Percentiles rank a stretch among this genome's conserved stretches.
Conservation (phyloP, 2,888 invertebrate species). For the Eristalinus sepulchralis region DNA sequence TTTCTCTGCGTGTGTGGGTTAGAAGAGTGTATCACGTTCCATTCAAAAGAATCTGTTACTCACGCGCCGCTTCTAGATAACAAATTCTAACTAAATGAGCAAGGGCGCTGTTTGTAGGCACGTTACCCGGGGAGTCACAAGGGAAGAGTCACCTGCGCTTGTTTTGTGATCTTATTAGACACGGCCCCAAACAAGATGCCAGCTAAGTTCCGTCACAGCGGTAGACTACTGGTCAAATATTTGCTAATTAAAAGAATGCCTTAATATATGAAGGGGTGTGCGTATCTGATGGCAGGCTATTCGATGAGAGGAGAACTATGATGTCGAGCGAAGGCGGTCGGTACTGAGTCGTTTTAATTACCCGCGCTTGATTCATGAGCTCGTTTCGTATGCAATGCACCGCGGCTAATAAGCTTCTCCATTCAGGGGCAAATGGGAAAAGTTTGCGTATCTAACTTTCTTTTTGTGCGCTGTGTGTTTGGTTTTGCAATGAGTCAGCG, state of each 20-base stretch:
- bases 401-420: background rate
- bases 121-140: background rate
- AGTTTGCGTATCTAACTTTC: conserved; percentile 31
- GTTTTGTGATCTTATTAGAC: background rate
- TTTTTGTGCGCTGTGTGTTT: conserved; percentile 26
- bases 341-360: background rate
- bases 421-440: conserved; percentile 13
- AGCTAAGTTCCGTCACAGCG: background rate
- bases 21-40: background rate
- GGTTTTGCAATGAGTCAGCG: conserved; percentile 13
- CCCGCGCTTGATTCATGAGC: background rate
- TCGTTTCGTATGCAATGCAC: background rate
- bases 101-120: no score
- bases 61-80: background rate
- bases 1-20: background rate
- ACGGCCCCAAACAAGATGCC: background rate
- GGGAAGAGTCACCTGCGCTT: background rate
- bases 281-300: background rate
- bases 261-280: background rate
- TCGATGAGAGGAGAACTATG: background rate
- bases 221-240: background rate
- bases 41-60: background rate
- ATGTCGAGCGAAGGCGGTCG: background rate
- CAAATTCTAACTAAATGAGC: background rate
- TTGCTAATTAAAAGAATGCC: background rate